A percentile compares a stretch with the other conserved stretches of the same genome.
These are phyloP conservation scores for Scleropages formosus DNA, from an alignment of 2,797 vertebrate genomes.

Conservation along the genomic window DNA sequence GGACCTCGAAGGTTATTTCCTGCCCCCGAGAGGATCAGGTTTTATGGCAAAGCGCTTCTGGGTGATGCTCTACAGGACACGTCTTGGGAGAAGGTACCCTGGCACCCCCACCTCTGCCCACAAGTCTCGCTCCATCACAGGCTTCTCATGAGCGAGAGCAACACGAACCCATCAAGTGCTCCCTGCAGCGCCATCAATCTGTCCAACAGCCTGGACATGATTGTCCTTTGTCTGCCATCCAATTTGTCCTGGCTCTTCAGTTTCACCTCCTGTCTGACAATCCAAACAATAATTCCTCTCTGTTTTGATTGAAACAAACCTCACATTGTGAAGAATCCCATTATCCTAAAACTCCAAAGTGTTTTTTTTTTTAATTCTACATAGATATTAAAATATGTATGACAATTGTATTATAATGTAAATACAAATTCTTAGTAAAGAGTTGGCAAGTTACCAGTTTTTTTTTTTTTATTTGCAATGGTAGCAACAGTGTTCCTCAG, in stretches of 20 bases:
- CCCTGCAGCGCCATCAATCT: constrained; percentile 52
- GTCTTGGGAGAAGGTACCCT: too few species aligned
- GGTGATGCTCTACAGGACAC: background rate
- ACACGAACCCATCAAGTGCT: constrained; percentile 43
- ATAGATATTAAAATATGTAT: too few species aligned
- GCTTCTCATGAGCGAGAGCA: constrained; percentile 27
- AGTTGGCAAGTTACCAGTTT: too few species aligned
- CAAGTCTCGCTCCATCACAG: background rate
- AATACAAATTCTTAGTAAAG: too few species aligned
- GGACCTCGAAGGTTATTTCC: background rate
- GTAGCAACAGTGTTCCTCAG: too few species aligned
- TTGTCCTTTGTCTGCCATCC: constrained; percentile 31
- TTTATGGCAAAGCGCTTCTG: too few species aligned
- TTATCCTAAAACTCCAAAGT: too few species aligned
- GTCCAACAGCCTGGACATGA: constrained; percentile 17
- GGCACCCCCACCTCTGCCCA: too few species aligned
- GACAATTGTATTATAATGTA: too few species aligned
- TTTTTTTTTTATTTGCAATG: too few species aligned
- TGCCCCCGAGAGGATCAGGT: background rate
- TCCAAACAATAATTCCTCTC: constrained; percentile 26
- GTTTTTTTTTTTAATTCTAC: too few species aligned
- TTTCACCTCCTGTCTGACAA: constrained; percentile 41
- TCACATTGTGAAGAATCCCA: too few species aligned
- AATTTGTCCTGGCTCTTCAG: constrained; percentile 52
- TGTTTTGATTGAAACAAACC: background rate